These are phyloP conservation scores for Otolemur crassicaudatus DNA, from an alignment of 2,797 vertebrate genomes.

Conservation along the genomic window DNA sequence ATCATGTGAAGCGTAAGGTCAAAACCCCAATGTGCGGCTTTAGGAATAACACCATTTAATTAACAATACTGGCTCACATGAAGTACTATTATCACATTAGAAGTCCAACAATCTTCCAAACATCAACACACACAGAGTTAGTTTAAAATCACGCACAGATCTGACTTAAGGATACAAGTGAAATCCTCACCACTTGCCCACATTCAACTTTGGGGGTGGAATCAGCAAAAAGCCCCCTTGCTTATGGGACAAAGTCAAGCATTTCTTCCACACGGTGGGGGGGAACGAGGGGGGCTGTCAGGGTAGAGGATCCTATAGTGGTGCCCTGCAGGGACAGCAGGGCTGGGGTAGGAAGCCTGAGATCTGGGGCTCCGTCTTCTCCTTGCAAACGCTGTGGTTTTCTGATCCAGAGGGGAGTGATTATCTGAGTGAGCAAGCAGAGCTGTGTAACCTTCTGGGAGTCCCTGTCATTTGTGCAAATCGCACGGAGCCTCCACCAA, in stretches of 20 bases:
- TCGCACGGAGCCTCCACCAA: neutral
- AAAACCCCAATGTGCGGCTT: neutral
- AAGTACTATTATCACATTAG: neutral
- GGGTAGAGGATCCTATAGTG: neutral
- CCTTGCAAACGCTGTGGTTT: neutral
- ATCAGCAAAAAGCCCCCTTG: neutral
- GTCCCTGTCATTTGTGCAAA: neutral
- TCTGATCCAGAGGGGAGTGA: accelerated
- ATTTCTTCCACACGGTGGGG: neutral
- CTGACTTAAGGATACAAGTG: neutral
- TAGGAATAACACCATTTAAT: neutral
- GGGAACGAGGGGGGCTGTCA: too few relatives aligned
- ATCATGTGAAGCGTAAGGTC: neutral
- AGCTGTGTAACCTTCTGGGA: neutral
- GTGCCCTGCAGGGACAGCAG: accelerated
- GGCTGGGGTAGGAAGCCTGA: neutral
- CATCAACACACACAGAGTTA: neutral
- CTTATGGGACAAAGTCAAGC: neutral
- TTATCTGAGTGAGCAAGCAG: neutral
- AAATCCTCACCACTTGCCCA: neutral
- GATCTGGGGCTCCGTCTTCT: neutral
- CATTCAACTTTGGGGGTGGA: neutral
- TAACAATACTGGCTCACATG: neutral
- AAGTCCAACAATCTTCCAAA: neutral
- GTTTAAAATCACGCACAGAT: neutral